These are phyloP conservation scores for Parnassius orleans DNA, from an alignment of 2,888 invertebrate species.

Conservation along the genomic window DNA sequence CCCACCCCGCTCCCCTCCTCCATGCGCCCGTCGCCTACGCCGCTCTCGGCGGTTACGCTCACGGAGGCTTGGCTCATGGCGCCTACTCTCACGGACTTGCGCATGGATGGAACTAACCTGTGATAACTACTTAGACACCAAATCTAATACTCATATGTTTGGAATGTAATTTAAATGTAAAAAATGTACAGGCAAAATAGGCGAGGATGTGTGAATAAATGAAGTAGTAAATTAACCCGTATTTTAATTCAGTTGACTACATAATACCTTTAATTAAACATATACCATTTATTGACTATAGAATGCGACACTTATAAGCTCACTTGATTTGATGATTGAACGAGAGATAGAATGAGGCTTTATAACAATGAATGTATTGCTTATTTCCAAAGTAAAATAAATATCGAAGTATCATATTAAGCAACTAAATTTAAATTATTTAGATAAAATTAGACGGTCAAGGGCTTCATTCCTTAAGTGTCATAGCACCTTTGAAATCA, in stretches of 20 bases:
- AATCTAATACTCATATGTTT: slow-evolving; percentile 68
- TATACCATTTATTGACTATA: too few relatives aligned
- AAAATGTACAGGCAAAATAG: slow-evolving; percentile 61
- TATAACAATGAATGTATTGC: too few relatives aligned
- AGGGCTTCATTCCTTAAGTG: background rate
- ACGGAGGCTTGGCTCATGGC: slow-evolving; percentile 29
- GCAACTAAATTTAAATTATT: background rate
- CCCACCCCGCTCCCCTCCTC: slow-evolving; percentile 60
- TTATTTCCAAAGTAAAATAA: background rate
- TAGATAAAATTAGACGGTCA: too few relatives aligned
- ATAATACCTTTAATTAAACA: background rate
- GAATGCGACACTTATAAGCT: too few relatives aligned
- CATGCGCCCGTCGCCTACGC: slow-evolving; percentile 51
- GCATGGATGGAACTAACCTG: slow-evolving; percentile 70
- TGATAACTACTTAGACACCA: slow-evolving; percentile 67
- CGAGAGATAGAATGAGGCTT: too few relatives aligned
- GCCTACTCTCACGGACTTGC: slow-evolving; percentile 37
- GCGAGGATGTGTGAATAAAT: slow-evolving; percentile 79
- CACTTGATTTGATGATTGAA: too few relatives aligned
- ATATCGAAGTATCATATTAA: background rate
- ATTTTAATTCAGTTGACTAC: slow-evolving; percentile 23
- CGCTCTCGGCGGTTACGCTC: slow-evolving; percentile 37
- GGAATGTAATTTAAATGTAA: slow-evolving; percentile 69
- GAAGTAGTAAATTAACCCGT: slow-evolving; percentile 42
- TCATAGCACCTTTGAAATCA: slow-evolving; percentile 20